Percentiles rank a stretch among this genome's conserved stretches.
These are phyloP conservation scores for Amphiprion percula DNA, from an alignment of 2,113 vertebrate species.

Conservation along the genomic window DNA sequence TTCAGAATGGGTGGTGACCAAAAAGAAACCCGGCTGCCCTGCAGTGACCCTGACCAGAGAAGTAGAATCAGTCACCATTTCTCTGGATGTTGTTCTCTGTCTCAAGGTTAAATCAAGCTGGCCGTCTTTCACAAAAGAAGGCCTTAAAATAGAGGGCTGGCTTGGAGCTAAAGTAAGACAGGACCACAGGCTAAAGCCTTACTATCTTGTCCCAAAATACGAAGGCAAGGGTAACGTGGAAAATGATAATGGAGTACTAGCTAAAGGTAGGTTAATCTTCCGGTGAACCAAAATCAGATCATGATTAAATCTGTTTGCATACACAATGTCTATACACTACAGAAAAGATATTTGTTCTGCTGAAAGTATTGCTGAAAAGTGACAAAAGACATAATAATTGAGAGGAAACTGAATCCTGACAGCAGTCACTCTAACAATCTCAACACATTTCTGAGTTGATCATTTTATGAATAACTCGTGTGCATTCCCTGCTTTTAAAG, in stretches of 20 bases:
- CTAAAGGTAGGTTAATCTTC: constrained; percentile 65
- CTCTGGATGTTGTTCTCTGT: constrained; percentile 88
- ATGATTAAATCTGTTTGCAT: too few species aligned
- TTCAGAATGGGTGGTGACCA: constrained; percentile 76
- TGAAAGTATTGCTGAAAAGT: too few species aligned
- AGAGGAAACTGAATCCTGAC: too few species aligned
- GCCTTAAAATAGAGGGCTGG: constrained; percentile 85
- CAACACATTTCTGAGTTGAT: too few species aligned
- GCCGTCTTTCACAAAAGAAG: constrained; percentile 77
- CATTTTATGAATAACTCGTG: too few species aligned
- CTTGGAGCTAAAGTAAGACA: constrained; percentile 83
- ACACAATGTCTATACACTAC: too few species aligned
- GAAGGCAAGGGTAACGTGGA: constrained; percentile 77
- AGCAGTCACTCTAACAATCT: too few species aligned
- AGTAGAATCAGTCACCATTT: constrained; percentile 72
- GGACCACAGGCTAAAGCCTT: not conserved
- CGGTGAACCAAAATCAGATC: too few species aligned
- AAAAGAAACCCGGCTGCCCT: constrained; percentile 83
- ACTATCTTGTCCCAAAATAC: constrained; percentile 89
- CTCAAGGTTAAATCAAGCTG: constrained; percentile 82
- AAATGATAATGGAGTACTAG: constrained; percentile 58
- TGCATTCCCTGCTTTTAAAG: too few species aligned
- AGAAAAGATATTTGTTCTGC: too few species aligned
- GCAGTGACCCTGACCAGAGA: constrained; percentile 85
- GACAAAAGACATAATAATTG: too few species aligned